Base-by-base conservation (phyloP, 2,888 invertebrate genomes). In the Oeneis ivallda region DNA sequence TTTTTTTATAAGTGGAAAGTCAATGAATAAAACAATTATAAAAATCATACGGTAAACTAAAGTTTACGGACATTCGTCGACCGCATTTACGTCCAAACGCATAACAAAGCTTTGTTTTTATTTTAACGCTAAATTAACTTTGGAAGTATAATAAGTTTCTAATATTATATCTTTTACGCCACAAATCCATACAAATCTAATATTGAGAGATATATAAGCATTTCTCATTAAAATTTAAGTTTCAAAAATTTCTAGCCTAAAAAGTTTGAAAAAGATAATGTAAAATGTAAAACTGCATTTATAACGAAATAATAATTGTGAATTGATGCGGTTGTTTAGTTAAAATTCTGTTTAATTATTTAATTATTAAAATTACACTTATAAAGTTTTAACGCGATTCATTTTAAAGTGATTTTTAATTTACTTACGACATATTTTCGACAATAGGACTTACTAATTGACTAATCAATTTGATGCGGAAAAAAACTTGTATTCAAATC, bases 31-130 rank as follows among this genome's bases (percentile, higher is more conserved):
- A 8, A 7, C 8, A 37, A 1, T 1, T 11, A 26, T 50, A 9
- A 11, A n/a, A 50, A 3, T 50, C 10, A 5, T 26, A 26, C 13
- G 13, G 26, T 26, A 26, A 50, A 47, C 8, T 0, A 47, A 8
- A 7, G 13, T 26, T 26, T 26, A 26, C 11, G 4, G 19, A 26
- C 11, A 50, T 37, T 53, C 34, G 37, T 10, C 53, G 34, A 34
- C 9, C 15, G 34, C 8, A 9, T 34, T 39, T 41, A 54, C 17
- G 49, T 17, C 58, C 58, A 47, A 60, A 47, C 49, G 49, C 49
- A 60, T 56, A 60, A 32, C n/a, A 49, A 5, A 19, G 49, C 37
- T 69, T 68, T 67, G 62, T 72, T 58, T 57, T 32, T 56, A 53
- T 10, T 47, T 62, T 52, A 13, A 52, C 47, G 43, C 52, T 66